phyloP scores from a whole-genome alignment of 2,797 vertebrate species.

The Fistularia commersonii region DNA sequence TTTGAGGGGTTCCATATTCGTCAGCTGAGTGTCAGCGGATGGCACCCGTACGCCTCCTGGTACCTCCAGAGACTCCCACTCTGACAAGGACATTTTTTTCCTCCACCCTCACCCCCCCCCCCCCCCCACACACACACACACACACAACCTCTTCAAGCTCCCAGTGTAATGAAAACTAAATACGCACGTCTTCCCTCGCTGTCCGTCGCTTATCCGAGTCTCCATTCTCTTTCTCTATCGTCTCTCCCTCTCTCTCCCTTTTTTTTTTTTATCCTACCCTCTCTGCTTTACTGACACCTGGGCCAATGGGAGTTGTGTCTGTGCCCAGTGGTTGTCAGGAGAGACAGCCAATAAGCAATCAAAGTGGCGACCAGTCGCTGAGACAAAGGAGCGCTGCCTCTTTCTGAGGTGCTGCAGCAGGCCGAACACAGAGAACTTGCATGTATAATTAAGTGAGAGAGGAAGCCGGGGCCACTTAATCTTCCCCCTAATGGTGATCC shows the following conservation, averaged over 20 bases:
- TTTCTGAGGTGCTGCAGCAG: constrained; percentile 66
- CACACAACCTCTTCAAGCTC: constrained; percentile 68
- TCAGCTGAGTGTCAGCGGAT: constrained; percentile 91
- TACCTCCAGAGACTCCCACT: constrained; percentile 88
- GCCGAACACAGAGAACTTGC: constrained; percentile 81
- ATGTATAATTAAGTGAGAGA: constrained; percentile 93
- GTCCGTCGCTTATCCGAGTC: constrained; percentile 62
- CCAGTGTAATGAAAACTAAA: constrained; percentile 93
- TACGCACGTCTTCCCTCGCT: constrained; percentile 80
- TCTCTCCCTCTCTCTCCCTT: constrained; percentile 24
- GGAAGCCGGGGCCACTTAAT: constrained; percentile 88
- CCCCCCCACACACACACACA: constrained; percentile 43
- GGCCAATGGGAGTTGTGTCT: constrained; percentile 92
- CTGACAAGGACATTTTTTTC: constrained; percentile 97
- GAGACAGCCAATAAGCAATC: constrained; percentile 95
- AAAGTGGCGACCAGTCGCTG: constrained; percentile 82
- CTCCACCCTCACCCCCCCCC: constrained; percentile 46
- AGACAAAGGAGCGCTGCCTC: constrained; percentile 78
- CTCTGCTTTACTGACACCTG: constrained; percentile 75
- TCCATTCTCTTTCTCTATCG: constrained; percentile 39
- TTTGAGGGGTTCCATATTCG: constrained; percentile 86
- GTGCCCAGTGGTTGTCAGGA: constrained; percentile 90
- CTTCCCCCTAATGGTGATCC: constrained; percentile 90
- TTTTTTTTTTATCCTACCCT: constrained; percentile 58
- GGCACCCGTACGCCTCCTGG: constrained; percentile 83